phyloP scores from a whole-genome alignment of 2,797 vertebrate species.

The Allobates femoralis region DNA sequence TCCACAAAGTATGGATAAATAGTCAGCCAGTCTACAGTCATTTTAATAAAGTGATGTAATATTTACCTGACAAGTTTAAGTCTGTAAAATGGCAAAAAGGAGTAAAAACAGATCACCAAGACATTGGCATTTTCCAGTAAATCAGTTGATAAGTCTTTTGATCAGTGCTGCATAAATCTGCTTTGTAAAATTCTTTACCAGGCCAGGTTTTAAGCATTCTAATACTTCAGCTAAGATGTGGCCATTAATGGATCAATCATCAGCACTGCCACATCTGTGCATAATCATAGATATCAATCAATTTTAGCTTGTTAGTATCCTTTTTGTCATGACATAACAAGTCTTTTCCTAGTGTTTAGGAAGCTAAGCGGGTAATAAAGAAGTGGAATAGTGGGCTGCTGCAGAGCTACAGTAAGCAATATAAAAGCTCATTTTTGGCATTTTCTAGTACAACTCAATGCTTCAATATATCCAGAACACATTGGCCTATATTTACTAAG shows the following conservation, averaged over 20 bases:
- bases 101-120: background rate
- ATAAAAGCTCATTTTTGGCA: background rate
- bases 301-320: constrained; percentile 2
- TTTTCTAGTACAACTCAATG: background rate
- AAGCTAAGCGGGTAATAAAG: background rate
- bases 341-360: background rate
- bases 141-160: background rate
- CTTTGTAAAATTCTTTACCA: background rate
- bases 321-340: background rate
- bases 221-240: background rate
- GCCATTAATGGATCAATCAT: background rate
- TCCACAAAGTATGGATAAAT: too few species aligned
- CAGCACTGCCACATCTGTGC: background rate
- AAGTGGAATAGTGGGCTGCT: background rate
- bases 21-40: background rate
- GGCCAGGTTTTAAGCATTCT: constrained; percentile 21
- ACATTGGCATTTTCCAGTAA: constrained; percentile 2
- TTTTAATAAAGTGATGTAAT: background rate
- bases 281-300: constrained; percentile 1
- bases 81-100: background rate
- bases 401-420: background rate
- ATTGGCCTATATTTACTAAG: too few species aligned
- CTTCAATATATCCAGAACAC: background rate
- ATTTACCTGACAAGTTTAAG: background rate
- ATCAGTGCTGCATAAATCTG: background rate